A percentile compares a stretch with the other conserved stretches of the same genome.
Conservation (phyloP, 2,113 vertebrate genomes). For the Lucifuga dentata region DNA sequence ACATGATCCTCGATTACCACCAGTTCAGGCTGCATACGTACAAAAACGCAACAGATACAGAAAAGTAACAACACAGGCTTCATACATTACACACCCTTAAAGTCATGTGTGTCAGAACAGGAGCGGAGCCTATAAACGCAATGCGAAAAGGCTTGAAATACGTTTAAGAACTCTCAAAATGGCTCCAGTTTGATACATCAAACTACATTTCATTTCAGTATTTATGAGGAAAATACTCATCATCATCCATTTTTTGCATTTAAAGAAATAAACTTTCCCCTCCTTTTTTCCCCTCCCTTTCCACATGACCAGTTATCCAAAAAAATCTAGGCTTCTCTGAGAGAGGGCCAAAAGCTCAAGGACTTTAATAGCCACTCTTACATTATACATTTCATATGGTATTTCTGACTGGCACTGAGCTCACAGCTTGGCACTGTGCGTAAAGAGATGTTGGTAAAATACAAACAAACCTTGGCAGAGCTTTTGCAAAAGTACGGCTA, state of each 20-base stretch:
- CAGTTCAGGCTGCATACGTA: background rate
- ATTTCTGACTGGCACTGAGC: conserved; percentile 80
- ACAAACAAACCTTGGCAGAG: conserved; percentile 79
- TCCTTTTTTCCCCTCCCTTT: conserved; percentile 36
- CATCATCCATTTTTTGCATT: conserved; percentile 46
- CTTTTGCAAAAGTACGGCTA: conserved; percentile 70
- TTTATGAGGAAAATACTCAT: conserved; percentile 64
- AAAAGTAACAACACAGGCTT: background rate
- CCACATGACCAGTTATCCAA: conserved; percentile 56
- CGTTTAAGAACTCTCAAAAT: no score
- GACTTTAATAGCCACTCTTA: conserved; percentile 69
- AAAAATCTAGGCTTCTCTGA: conserved; percentile 59
- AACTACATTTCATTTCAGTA: conserved; percentile 40
- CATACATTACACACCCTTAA: conserved; percentile 18
- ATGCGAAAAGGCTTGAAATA: no score
- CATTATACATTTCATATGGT: conserved; percentile 81
- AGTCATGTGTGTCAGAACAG: conserved; percentile 3
- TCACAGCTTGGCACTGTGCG: conserved; percentile 78
- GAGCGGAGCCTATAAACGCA: no score
- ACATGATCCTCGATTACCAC: background rate
- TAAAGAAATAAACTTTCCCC: conserved; percentile 61
- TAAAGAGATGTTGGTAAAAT: conserved; percentile 78
- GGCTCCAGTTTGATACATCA: conserved; percentile 22
- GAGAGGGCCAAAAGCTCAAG: conserved; percentile 61
- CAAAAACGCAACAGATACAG: conserved; percentile 3